Percentiles rank a stretch among this genome's conserved stretches.
Conservation (phyloP, 1,140 invertebrate species). For the Popillia japonica region DNA sequence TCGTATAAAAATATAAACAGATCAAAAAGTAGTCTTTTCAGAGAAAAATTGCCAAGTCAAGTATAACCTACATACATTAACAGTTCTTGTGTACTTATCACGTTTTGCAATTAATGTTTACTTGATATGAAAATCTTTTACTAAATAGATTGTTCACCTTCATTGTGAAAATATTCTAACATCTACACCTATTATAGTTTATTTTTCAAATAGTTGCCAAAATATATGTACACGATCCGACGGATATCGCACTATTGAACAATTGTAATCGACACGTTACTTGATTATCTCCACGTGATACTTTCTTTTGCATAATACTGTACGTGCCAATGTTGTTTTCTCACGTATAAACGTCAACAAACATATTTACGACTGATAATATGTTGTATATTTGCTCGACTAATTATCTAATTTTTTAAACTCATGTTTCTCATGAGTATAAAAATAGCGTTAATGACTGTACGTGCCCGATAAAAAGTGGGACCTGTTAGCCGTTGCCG, state of each 20-base stretch:
- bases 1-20: no score
- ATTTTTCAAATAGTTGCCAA: no score
- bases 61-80: no score
- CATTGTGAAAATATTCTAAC: no score
- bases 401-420: conserved; percentile 32
- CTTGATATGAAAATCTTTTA: no score
- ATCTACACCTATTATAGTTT: no score
- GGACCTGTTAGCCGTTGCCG: neutral
- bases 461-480: conserved; percentile 27
- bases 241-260: neutral
- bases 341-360: neutral
- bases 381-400: conserved; percentile 16
- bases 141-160: no score
- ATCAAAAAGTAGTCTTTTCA: no score
- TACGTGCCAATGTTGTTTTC: neutral
- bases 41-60: no score
- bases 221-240: no score
- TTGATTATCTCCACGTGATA: neutral
- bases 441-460: conserved; percentile 28
- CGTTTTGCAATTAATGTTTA: no score
- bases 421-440: conserved; percentile 12
- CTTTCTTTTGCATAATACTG: neutral
- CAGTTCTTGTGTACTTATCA: no score
- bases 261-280: neutral
- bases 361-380: conserved; percentile 2